phyloP scores from a whole-genome alignment of 1,140 invertebrate genomes.

The Apis dorsata region DNA sequence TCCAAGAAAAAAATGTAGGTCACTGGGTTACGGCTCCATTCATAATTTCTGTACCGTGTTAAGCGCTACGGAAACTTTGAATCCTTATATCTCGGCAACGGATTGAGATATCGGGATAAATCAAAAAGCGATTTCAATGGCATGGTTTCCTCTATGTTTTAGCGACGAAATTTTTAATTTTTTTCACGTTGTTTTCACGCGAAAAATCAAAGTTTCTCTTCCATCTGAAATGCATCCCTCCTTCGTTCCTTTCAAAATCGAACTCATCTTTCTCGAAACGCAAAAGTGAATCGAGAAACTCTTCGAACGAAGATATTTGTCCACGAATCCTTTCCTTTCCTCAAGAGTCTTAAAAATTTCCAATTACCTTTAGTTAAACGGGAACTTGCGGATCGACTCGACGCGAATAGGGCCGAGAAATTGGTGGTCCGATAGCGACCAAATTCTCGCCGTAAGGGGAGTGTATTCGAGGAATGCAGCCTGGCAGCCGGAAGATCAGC shows the following conservation, averaged over 20 bases:
- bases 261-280: neutral
- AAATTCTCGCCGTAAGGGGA: slow-evolving; percentile 27
- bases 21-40: no score
- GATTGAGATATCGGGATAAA: no score
- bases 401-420: slow-evolving; percentile 10
- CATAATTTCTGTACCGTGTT: no score
- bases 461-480: slow-evolving; percentile 43
- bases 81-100: no score
- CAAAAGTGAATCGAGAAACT: neutral
- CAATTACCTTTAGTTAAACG: slow-evolving; percentile 25
- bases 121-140: no score
- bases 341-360: slow-evolving; percentile 7
- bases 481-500: slow-evolving; percentile 22
- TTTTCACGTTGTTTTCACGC: neutral
- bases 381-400: neutral
- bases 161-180: neutral
- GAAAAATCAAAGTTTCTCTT: neutral
- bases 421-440: slow-evolving; percentile 19
- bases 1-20: no score
- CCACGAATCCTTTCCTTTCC: neutral
- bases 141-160: no score
- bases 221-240: accelerated
- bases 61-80: no score
- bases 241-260: neutral
- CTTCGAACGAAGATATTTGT: neutral